Conservation (phyloP, 2,797 vertebrate species). For the Protosalanx chinensis region DNA sequence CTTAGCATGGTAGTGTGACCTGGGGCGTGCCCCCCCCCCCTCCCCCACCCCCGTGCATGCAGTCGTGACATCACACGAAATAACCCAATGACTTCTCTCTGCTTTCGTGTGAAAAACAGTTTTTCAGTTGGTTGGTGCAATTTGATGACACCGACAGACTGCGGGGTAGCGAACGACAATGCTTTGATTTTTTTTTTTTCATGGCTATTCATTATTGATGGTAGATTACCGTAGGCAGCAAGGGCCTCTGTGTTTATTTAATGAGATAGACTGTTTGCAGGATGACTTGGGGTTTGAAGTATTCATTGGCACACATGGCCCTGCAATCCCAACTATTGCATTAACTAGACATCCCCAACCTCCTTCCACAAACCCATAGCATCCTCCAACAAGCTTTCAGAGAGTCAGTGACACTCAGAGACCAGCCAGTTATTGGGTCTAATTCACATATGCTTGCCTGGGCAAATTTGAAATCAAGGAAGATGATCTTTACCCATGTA, state of each 20-base stretch:
- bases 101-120: constrained; percentile 31
- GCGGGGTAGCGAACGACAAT: constrained; percentile 22
- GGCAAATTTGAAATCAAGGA: neutral
- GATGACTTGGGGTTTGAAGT: constrained; percentile 58
- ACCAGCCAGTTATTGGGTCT: neutral
- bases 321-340: constrained; percentile 32
- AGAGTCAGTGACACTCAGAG: neutral
- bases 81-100: constrained; percentile 45
- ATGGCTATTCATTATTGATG: constrained; percentile 61
- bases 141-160: constrained; percentile 19
- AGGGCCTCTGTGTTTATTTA: constrained; percentile 65
- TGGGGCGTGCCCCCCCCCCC: neutral
- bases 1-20: neutral
- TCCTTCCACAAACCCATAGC: constrained; percentile 20
- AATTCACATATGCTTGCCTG: constrained; percentile 6
- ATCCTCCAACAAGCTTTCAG: constrained; percentile 12
- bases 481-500: too few species aligned
- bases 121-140: constrained; percentile 23
- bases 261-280: constrained; percentile 51
- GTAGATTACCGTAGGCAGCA: constrained; percentile 45
- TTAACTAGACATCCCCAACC: constrained; percentile 35
- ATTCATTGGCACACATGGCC: constrained; percentile 63
- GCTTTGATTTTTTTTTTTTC: constrained; percentile 36
- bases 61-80: constrained; percentile 27
- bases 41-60: constrained; percentile 9